Evolutionary conservation across 1,140 invertebrate species (phyloP).

Genomic region (Aphis gossypii): DNA sequence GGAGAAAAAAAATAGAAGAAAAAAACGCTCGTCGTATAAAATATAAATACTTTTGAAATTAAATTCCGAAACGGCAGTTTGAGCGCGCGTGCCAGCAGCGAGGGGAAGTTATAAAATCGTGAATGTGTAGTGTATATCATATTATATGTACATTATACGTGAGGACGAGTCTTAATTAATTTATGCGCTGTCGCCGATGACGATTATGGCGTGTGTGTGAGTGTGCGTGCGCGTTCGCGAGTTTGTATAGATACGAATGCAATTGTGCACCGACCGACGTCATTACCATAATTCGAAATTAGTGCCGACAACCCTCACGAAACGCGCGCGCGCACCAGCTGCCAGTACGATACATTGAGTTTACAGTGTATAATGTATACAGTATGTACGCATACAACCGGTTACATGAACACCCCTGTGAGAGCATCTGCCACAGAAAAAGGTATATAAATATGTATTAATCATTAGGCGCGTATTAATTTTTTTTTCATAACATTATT

Average conservation of each 20-base stretch:
- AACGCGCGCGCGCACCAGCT: not conserved
- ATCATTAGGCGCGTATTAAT: constrained; percentile 8
- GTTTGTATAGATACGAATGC: not conserved
- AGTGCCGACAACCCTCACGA: constrained; percentile 25
- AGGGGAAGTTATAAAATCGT: constrained; percentile 13
- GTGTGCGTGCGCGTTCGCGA: not conserved
- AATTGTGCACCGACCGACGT: constrained; percentile 4
- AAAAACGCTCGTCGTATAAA: not conserved
- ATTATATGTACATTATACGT: not conserved
- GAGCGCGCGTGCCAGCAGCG: not conserved
- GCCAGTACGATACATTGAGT: not conserved
- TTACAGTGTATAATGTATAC: not conserved
- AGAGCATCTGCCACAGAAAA: constrained; percentile 28
- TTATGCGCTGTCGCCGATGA: not conserved
- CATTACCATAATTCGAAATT: constrained; percentile 53
- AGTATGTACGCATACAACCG: not conserved
- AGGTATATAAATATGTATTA: not conserved
- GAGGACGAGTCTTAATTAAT: constrained; percentile 10
- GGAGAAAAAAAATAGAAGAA: not conserved
- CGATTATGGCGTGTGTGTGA: not conserved
- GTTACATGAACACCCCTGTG: not conserved
- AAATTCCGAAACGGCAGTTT: not conserved
- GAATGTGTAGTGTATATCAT: not conserved
- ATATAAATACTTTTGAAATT: constrained; percentile 40
- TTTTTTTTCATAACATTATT: not conserved